Conservation (phyloP, 1,140 invertebrate species). For the Eulimnadia texana region DNA sequence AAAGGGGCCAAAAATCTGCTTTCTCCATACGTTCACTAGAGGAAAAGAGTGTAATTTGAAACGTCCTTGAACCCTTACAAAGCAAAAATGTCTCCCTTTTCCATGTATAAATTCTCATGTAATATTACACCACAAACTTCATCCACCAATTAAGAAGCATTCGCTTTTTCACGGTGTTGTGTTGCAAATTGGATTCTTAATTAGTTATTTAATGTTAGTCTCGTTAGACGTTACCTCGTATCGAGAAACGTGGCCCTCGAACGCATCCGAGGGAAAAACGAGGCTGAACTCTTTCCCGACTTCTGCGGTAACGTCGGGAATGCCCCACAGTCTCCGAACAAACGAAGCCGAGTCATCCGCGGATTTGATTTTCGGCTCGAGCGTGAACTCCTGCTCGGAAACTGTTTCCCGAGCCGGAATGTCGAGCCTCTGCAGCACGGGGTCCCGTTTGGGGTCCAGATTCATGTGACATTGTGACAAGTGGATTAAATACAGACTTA, state of each 20-base stretch:
- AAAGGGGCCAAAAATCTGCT: neutral
- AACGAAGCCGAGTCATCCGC: neutral
- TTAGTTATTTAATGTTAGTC: too few relatives aligned
- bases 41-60: neutral
- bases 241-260: constrained; percentile 30
- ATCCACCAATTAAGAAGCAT: neutral
- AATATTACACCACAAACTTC: neutral
- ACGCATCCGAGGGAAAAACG: constrained; percentile 32
- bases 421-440: constrained; percentile 12
- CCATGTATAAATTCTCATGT: neutral
- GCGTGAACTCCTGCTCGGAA: neutral
- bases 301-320: constrained; percentile 29
- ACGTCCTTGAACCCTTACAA: neutral
- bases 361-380: neutral
- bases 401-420: constrained; percentile 2
- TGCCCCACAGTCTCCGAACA: constrained; percentile 28
- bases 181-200: neutral
- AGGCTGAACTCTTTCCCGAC: constrained; percentile 34
- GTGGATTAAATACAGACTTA: neutral
- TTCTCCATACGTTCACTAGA: neutral
- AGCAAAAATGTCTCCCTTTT: neutral
- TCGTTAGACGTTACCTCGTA: constrained; percentile 36
- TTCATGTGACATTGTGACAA: neutral
- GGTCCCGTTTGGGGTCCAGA: neutral
- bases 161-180: neutral